Percentiles rank a stretch among this genome's conserved stretches.
These are phyloP conservation scores for Rhynchophorus ferrugineus DNA, from an alignment of 1,140 invertebrate genomes.

Conservation along the genomic window DNA sequence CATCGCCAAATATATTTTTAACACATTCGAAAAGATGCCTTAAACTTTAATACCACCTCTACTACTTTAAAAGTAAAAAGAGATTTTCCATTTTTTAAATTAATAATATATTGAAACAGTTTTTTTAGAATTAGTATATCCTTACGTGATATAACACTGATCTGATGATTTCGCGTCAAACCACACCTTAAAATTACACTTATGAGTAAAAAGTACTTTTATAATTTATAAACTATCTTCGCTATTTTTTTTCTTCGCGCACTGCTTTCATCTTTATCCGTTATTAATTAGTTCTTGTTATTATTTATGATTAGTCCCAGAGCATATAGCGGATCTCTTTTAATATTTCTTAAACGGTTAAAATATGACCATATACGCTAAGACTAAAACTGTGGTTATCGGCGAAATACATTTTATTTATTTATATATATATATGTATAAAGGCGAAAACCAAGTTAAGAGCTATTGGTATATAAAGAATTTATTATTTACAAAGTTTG, in stretches of 20 bases:
- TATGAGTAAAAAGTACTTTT: conserved; percentile 1
- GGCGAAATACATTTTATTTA: conserved; percentile 13
- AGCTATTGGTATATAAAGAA: conserved; percentile 21
- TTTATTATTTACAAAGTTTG: conserved; percentile 21
- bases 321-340: background rate
- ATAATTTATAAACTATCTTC: background rate
- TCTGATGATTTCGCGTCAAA: conserved; percentile 18
- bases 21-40: conserved; percentile 26
- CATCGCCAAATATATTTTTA: conserved; percentile 12
- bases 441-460: conserved; percentile 20
- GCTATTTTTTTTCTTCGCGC: background rate
- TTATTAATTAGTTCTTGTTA: background rate
- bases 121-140: conserved; percentile 21
- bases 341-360: background rate
- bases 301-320: background rate
- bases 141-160: conserved; percentile 21
- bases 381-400: conserved; percentile 10
- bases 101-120: conserved; percentile 11
- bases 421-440: too few relatives aligned
- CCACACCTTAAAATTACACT: conserved; percentile 15
- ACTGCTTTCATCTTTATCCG: background rate
- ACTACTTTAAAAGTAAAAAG: conserved; percentile 4
- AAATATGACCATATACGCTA: background rate
- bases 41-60: conserved; percentile 30
- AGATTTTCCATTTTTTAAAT: conserved; percentile 4